phyloP scores from a whole-genome alignment of 1,140 invertebrate species.

The Protaetia brevitarsis region DNA sequence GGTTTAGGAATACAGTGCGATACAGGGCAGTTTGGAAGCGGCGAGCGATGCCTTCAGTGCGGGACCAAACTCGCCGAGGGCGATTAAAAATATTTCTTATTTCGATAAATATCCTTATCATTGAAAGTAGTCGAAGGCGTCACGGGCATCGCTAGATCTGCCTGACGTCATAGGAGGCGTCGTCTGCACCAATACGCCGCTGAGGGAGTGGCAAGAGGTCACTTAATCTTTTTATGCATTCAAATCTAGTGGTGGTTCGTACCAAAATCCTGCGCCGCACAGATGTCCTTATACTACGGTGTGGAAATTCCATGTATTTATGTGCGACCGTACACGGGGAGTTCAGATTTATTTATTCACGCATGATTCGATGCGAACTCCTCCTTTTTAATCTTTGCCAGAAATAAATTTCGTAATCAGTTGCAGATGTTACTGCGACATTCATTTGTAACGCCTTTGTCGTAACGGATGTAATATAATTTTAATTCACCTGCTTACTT shows the following conservation, averaged over 20 bases:
- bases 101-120: slow-evolving; percentile 36
- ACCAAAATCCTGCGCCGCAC: slow-evolving; percentile 41
- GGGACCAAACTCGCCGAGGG: not conserved
- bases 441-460: no score
- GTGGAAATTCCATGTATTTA: not conserved
- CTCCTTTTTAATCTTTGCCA: not conserved
- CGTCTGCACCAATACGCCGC: slow-evolving; percentile 43
- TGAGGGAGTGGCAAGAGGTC: slow-evolving; percentile 47
- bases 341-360: not conserved
- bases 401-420: no score
- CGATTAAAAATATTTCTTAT: slow-evolving; percentile 21
- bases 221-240: slow-evolving; percentile 51
- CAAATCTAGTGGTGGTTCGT: slow-evolving; percentile 48
- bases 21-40: slow-evolving; percentile 32
- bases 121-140: slow-evolving; percentile 38
- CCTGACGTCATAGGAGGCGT: slow-evolving; percentile 48
- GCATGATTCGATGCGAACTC: slow-evolving; percentile 3
- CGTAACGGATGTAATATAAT: no score
- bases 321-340: no score
- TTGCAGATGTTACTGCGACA: no score
- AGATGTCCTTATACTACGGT: not conserved
- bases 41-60: not conserved
- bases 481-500: no score
- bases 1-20: slow-evolving; percentile 30
- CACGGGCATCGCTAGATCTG: slow-evolving; percentile 38